Evolutionary conservation across 2,797 vertebrate species (phyloP).

Genomic region (Psittacula derbiana): DNA sequence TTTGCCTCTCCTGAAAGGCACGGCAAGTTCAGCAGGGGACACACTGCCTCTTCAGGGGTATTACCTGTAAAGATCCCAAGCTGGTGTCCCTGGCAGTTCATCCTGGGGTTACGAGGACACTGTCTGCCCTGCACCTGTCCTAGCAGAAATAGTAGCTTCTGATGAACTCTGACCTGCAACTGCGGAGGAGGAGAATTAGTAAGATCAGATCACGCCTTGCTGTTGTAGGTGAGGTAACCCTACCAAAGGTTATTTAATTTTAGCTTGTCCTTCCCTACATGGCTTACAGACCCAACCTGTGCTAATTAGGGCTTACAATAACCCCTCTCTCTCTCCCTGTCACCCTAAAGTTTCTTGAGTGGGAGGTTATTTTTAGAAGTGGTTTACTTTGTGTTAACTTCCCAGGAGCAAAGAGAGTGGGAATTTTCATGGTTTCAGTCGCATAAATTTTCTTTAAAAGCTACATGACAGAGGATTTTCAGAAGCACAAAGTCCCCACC

Average conservation of each 20-base stretch:
- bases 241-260: conserved; percentile 50
- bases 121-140: background rate
- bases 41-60: background rate
- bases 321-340: background rate
- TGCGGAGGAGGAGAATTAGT: conserved; percentile 15
- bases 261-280: background rate
- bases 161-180: background rate
- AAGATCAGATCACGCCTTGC: background rate
- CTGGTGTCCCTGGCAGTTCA: background rate
- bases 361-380: conserved; percentile 2
- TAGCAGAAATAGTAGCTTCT: background rate
- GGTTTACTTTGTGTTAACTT: background rate
- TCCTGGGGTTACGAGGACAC: background rate
- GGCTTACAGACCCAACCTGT: background rate
- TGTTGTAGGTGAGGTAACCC: conserved; percentile 12
- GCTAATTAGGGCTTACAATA: background rate
- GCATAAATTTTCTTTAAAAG: background rate
- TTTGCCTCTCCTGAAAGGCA: background rate
- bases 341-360: background rate
- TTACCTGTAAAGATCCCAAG: background rate
- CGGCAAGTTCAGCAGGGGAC: background rate
- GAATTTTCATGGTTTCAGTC: background rate
- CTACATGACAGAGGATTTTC: background rate
- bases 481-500: background rate
- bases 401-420: background rate